Evolutionary conservation across 2,888 invertebrate genomes (phyloP), one percentile per base, ranked within the genome.

Genomic region (Mylabris sibirica): DNA sequence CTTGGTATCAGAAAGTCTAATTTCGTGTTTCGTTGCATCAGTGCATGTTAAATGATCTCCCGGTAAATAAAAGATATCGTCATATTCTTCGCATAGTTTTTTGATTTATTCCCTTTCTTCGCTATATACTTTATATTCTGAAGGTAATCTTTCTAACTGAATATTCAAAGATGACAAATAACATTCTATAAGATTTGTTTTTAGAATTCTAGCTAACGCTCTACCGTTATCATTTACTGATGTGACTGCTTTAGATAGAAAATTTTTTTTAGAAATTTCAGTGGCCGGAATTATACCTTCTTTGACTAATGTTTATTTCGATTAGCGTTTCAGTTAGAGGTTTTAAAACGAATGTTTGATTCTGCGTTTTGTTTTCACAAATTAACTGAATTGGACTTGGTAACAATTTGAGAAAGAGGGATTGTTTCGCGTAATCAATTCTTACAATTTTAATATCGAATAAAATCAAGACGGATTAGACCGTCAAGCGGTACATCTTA

Each of bases 41-140:
- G 77, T 78, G 14, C 62, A 44, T 9, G 76, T 73, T 67, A 78
- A 64, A 59, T 65, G 34, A 41, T 78, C 75, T 20, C 67, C 68
- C 1, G 71, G 74, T 65, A 77, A 66, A 72, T 74, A 14, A 64
- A 79, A 78, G 14, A 79, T 76, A 59, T 78, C 76, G 44, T 72
- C 49, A 68, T 64, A 76, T 68, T 75, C 61, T 9, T 57, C 30
- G 67, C 75, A 76, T 35, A 72, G 30, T 44, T 72, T 64, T 63
- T 67, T 20, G 9, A 78, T 59, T 3, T 69, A 67, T 34, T 65
- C 20, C 64, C 59, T 69, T 73, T 78, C 76, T 67, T 76, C 76
- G 11, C 8, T 26, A 69, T 76, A 30, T 30, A 30, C 8, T 8
- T 30, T 30, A 8, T 30, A 30, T 30, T 30, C 30, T 30, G 30